A percentile compares a stretch with the other conserved stretches of the same genome.
These are phyloP conservation scores for Seriola aureovittata DNA, from an alignment of 2,113 vertebrate species.

Conservation along the genomic window DNA sequence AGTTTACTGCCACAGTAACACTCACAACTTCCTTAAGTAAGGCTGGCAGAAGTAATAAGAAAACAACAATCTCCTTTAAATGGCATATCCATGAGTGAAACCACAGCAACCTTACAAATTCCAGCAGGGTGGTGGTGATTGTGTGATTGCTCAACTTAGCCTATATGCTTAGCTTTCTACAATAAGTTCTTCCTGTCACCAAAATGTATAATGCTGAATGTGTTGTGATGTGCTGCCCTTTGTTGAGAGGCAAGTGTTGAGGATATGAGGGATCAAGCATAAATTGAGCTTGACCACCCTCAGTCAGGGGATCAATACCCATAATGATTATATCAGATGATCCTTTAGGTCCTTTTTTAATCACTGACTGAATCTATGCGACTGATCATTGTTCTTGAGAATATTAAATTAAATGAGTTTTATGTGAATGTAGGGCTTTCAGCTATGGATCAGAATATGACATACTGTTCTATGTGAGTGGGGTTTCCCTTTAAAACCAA, in stretches of 20 bases:
- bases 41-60: neutral
- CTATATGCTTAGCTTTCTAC: neutral
- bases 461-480: neutral
- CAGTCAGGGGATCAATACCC: neutral
- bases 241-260: neutral
- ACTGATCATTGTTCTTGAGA: neutral
- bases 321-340: neutral
- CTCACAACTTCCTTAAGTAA: conserved; percentile 16
- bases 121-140: neutral
- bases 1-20: conserved; percentile 8
- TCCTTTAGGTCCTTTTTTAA: neutral
- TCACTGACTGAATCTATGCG: neutral
- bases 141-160: neutral
- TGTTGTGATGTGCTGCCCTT: neutral
- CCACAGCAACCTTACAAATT: neutral
- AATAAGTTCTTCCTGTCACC: neutral
- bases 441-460: neutral
- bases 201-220: neutral
- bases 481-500: neutral
- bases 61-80: neutral
- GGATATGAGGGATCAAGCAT: neutral
- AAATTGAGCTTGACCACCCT: neutral
- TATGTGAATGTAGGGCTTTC: neutral
- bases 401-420: neutral
- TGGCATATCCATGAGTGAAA: neutral